Percentiles rank a stretch among this genome's conserved stretches.
phyloP scores from a whole-genome alignment of 2,888 invertebrate genomes.

The Fabriciana adippe region DNA sequence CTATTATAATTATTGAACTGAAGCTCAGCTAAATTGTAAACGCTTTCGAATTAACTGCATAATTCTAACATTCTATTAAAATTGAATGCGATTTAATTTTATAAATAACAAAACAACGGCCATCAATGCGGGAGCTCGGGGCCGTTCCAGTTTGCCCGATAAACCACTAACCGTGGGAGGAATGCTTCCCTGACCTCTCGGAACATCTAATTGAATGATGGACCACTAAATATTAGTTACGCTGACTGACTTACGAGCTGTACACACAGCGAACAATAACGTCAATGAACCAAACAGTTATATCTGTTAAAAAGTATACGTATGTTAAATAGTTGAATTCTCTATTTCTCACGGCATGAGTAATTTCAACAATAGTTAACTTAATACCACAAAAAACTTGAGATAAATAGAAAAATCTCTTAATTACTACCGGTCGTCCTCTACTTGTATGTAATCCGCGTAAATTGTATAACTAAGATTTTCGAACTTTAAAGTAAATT shows the following conservation, averaged over 20 bases:
- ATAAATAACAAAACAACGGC: conserved; percentile 31
- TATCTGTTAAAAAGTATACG: conserved; percentile 17
- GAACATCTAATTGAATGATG: conserved; percentile 67
- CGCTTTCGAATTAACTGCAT: neutral
- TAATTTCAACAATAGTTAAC: neutral
- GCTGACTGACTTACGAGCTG: conserved; percentile 25
- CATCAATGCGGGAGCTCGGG: conserved; percentile 41
- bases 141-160: conserved; percentile 45
- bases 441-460: neutral
- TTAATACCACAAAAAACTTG: neutral
- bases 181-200: conserved; percentile 66
- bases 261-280: conserved; percentile 23
- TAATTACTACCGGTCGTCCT: conserved; percentile 2
- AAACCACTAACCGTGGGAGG: conserved; percentile 59
- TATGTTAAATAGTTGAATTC: conserved; percentile 24
- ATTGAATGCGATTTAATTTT: conserved; percentile 22
- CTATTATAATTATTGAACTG: too few relatives aligned
- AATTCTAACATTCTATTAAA: conserved; percentile 4
- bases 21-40: neutral
- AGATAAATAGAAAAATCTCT: neutral
- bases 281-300: conserved; percentile 29
- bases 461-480: neutral
- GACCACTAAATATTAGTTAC: conserved; percentile 47
- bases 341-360: conserved; percentile 6
- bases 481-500: neutral